Percentiles rank a stretch among this genome's conserved stretches.
Evolutionary conservation across 2,888 invertebrate genomes (phyloP).

Genomic region (Campoplex capitator): DNA sequence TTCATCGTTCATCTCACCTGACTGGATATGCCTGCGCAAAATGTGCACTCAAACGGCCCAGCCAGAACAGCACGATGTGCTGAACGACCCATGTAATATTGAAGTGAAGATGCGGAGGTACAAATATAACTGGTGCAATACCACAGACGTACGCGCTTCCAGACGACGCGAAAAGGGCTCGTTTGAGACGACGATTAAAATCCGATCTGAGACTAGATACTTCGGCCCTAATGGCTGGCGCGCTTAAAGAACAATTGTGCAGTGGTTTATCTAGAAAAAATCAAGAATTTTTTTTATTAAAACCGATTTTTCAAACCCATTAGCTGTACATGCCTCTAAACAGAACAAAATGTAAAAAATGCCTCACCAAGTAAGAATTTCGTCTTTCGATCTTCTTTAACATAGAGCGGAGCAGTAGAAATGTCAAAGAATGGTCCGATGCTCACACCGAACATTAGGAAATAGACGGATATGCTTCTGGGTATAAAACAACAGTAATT

Average conservation of each 20-base stretch:
- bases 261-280: slow-evolving; percentile 87
- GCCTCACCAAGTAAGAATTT: slow-evolving; percentile 80
- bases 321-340: not conserved
- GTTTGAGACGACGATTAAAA: slow-evolving; percentile 95
- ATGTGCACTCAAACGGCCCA: slow-evolving; percentile 89
- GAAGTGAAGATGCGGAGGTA: slow-evolving; percentile 88
- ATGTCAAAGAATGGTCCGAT: slow-evolving; percentile 91
- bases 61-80: slow-evolving; percentile 93
- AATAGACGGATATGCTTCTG: slow-evolving; percentile 90
- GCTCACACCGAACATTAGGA: slow-evolving; percentile 92
- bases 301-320: no score
- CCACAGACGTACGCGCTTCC: slow-evolving; percentile 82
- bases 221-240: slow-evolving; percentile 91
- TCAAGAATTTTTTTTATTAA: not conserved
- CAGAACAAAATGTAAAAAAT: not conserved
- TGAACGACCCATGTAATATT: slow-evolving; percentile 94
- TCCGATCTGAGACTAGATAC: slow-evolving; percentile 93
- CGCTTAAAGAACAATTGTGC: slow-evolving; percentile 91
- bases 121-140: slow-evolving; percentile 82
- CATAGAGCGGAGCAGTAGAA: slow-evolving; percentile 81
- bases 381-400: slow-evolving; percentile 83
- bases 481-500: slow-evolving; percentile 64
- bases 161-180: slow-evolving; percentile 88
- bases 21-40: slow-evolving; percentile 87
- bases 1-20: slow-evolving; percentile 80